A percentile compares a stretch with the other conserved stretches of the same genome.
phyloP scores from a whole-genome alignment of 2,888 invertebrate species.

The Gastrophysa polygoni region DNA sequence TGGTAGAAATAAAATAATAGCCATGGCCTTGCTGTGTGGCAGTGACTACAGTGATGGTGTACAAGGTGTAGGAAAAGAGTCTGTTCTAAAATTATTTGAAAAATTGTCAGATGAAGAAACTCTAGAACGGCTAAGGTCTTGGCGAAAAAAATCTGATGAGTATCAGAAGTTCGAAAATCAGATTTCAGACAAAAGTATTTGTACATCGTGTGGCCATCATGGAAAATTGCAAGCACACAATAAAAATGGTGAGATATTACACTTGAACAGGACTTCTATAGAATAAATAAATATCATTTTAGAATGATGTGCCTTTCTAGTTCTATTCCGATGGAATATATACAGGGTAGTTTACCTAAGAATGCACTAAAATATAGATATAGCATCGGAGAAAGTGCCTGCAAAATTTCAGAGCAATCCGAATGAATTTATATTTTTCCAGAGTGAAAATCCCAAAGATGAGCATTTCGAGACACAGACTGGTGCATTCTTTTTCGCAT shows the following conservation, averaged over 20 bases:
- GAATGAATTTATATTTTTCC: no score
- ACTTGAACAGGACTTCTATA: no score
- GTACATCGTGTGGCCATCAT: conserved; percentile 74
- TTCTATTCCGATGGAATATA: no score
- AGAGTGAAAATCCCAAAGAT: no score
- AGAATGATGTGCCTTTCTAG: no score
- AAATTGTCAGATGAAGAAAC: conserved; percentile 67
- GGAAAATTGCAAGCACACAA: conserved; percentile 68
- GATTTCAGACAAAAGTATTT: conserved; percentile 66
- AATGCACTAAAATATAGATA: no score
- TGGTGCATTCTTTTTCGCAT: no score
- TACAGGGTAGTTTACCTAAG: no score
- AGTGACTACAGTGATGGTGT: conserved; percentile 87
- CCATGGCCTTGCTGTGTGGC: conserved; percentile 82
- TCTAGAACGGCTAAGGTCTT: conserved; percentile 71
- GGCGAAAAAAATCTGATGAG: conserved; percentile 64
- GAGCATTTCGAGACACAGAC: no score
- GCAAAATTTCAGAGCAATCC: no score
- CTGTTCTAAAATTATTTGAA: conserved; percentile 74
- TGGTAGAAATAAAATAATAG: conserved; percentile 82
- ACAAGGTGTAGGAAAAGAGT: conserved; percentile 77
- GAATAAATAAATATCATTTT: no score
- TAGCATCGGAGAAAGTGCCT: no score
- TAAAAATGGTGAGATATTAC: conserved; percentile 57
- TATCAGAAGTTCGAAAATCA: conserved; percentile 63